phyloP scores from a whole-genome alignment of 2,113 vertebrate species.

The Aspidoscelis tigris region DNA sequence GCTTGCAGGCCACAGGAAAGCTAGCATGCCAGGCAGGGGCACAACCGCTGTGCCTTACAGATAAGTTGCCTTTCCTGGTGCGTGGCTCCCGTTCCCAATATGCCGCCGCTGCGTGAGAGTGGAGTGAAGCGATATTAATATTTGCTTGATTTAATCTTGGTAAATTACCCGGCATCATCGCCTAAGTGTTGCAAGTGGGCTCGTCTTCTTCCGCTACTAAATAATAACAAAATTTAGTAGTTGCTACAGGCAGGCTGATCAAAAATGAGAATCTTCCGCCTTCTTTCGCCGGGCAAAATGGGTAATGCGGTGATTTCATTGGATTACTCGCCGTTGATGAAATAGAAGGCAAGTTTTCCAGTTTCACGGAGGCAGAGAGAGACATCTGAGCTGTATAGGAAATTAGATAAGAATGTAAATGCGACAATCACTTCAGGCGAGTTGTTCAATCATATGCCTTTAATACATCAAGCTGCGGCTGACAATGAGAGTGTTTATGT shows the following conservation, averaged over 20 bases:
- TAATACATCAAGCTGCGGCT: background rate
- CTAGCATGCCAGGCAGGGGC: background rate
- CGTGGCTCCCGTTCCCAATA: background rate
- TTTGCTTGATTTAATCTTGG: conserved; percentile 21
- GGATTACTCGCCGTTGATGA: conserved; percentile 9
- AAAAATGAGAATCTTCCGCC: background rate
- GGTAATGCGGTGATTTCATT: conserved; percentile 10
- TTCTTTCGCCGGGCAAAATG: background rate
- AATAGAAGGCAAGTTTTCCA: background rate
- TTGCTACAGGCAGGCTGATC: background rate
- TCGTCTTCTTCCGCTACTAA: background rate
- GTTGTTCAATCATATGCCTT: background rate
- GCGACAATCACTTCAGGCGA: background rate
- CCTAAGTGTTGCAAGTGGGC: background rate
- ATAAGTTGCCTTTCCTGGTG: background rate
- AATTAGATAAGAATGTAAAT: conserved; percentile 32
- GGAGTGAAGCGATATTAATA: background rate
- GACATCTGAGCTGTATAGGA: background rate
- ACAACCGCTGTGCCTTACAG: background rate
- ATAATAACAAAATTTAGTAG: conserved; percentile 7
- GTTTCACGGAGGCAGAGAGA: background rate
- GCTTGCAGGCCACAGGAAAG: background rate
- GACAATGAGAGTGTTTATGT: background rate
- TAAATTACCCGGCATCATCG: background rate
- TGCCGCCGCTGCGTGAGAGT: too few relatives aligned